Conservation (phyloP, 1,140 invertebrate genomes). For the Philotrypesis tridentata region DNA sequence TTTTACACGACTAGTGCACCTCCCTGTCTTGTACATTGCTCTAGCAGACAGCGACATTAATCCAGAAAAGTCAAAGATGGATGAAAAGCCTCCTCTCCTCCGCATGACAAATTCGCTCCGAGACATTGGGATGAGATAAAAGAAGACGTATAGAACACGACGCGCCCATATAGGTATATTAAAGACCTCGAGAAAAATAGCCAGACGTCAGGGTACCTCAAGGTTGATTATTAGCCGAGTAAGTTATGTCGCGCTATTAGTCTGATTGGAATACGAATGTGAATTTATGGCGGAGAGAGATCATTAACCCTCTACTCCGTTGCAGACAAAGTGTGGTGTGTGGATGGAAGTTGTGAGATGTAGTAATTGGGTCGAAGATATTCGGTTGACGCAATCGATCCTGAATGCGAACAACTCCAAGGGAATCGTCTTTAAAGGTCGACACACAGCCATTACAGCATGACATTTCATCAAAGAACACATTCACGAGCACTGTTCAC, state of each 20-base stretch:
- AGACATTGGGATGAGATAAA: neutral
- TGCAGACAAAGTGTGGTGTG: neutral
- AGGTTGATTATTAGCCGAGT: slow-evolving; percentile 35
- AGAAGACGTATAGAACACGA: neutral
- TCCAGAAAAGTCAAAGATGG: neutral
- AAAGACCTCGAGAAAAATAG: neutral
- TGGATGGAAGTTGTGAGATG: neutral
- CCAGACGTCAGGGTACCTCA: neutral
- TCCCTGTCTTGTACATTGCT: too few relatives aligned
- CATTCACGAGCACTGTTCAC: too few relatives aligned
- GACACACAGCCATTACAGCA: too few relatives aligned
- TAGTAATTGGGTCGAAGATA: neutral
- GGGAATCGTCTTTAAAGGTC: neutral
- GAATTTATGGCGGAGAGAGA: neutral
- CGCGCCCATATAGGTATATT: neutral
- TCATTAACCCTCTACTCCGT: neutral
- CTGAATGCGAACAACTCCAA: neutral
- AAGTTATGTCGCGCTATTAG: slow-evolving; percentile 46
- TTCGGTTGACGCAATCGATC: neutral
- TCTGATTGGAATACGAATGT: slow-evolving; percentile 19
- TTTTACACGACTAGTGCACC: neutral
- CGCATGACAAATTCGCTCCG: slow-evolving; percentile 12
- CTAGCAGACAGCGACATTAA: neutral
- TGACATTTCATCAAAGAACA: too few relatives aligned
- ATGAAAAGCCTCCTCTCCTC: neutral